Evolutionary conservation across 2,797 vertebrate species (phyloP), one percentile per base, ranked within the genome.

Genomic region (Clamator glandarius): DNA sequence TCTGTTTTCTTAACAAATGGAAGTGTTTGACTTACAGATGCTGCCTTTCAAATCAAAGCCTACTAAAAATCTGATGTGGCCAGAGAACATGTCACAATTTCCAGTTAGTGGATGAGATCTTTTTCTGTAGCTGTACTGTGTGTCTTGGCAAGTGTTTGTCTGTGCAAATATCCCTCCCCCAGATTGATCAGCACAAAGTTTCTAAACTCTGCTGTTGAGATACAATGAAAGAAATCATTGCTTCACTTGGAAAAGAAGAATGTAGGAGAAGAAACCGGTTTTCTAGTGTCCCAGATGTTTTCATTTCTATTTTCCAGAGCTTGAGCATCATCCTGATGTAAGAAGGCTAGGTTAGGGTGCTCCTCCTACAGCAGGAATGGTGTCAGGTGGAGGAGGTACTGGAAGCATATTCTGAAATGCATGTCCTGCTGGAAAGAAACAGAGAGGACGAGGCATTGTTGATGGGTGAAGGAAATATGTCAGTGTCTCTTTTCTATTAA

Each of bases 1-100:
- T 90, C 76, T 90, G 50, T 84, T 94, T 92, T 89, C 61, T 87
- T 89, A 92, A 73, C 76, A 94, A 96, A 94, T 75, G 26, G 58
- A 91, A 88, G 42, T 35, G 31, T 88, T 90, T 90, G 68, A 51
- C 62, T 91, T 92, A 93, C 66, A 90, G 85, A 82, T 88, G 69
- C 59, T 93, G 70, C 79, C 51, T 91, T 93, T 93, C 88, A 95
- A 88, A 82, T 86, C 69, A 84, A 93, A 92, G 41, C 35, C 59
- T 84, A n/a, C 76, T 69, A 66, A 93, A 92, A 93, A 72, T 72
- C 61, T 69, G 59, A 58, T 70, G 64, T 33, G 79, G 73, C 57
- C 76, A 72, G 66, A 85, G 73, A 88, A 72, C 41, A 35, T 42
- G 41, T 66, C 73, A n/a, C 64, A 11, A 91, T 95, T 96, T 89